phyloP scores from a whole-genome alignment of 2,113 vertebrate genomes.

The Pachycephala philippinensis region DNA sequence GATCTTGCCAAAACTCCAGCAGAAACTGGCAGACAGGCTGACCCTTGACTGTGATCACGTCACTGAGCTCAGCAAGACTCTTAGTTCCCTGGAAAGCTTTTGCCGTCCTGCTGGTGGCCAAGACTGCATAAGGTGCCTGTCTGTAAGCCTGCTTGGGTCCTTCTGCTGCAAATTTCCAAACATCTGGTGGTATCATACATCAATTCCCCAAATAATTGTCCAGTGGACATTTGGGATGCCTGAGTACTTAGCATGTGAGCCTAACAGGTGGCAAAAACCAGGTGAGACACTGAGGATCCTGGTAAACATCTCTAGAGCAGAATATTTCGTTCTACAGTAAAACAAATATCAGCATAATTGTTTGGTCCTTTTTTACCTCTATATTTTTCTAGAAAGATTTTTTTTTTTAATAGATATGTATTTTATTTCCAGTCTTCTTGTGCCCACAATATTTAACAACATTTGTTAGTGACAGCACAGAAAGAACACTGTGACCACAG shows the following conservation, averaged over 20 bases:
- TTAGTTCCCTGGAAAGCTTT: background rate
- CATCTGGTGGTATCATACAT: background rate
- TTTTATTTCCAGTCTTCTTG: background rate
- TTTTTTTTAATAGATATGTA: background rate
- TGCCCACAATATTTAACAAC: background rate
- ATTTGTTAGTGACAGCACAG: background rate
- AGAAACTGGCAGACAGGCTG: background rate
- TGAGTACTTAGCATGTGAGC: background rate
- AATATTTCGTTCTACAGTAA: background rate
- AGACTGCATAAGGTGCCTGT: background rate
- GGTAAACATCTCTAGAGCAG: background rate
- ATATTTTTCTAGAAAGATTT: background rate
- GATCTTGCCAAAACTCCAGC: background rate
- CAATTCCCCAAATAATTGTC: background rate
- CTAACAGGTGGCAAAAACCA: background rate
- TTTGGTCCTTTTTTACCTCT: background rate
- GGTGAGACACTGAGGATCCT: background rate
- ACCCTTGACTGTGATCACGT: background rate
- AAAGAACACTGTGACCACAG: background rate
- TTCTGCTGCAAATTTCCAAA: background rate
- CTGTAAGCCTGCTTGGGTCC: background rate
- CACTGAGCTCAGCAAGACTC: background rate
- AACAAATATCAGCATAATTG: background rate
- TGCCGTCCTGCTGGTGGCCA: background rate
- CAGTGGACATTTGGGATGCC: background rate